These are phyloP conservation scores for Tor tambroides DNA, from an alignment of 2,113 vertebrate species.

Conservation along the genomic window DNA sequence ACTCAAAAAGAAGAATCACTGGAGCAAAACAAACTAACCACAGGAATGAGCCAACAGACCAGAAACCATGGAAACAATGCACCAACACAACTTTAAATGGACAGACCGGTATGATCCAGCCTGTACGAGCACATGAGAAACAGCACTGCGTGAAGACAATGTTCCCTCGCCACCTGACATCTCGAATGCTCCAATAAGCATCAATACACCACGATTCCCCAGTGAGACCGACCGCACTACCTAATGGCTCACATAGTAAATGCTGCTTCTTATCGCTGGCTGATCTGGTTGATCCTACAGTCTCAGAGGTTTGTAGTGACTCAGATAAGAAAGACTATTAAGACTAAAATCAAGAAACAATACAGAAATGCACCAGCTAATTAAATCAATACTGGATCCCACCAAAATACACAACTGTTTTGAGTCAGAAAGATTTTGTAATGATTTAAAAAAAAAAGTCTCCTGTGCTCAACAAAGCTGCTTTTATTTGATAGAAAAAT, in stretches of 20 bases:
- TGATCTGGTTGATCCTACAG: conserved; percentile 6
- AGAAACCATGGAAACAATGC: conserved; percentile 25
- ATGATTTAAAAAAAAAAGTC: not conserved
- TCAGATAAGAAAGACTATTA: conserved; percentile 1
- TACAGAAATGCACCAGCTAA: not conserved
- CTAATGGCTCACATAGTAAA: conserved; percentile 15
- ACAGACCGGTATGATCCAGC: conserved; percentile 5
- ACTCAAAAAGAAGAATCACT: not conserved
- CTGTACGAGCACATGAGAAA: not conserved
- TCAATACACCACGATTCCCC: conserved; percentile 5
- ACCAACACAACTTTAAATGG: not conserved
- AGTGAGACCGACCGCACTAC: not conserved
- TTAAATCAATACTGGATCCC: not conserved
- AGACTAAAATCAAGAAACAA: conserved; percentile 16
- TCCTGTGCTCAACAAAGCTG: not conserved
- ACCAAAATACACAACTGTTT: not conserved
- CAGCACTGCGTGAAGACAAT: not conserved
- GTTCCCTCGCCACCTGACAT: not conserved
- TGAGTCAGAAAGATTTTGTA: not conserved
- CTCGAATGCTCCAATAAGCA: not conserved
- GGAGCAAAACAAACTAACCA: conserved; percentile 38
- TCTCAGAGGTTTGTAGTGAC: not conserved
- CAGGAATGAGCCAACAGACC: conserved; percentile 1
- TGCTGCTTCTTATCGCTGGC: not conserved
- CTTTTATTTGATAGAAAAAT: not conserved